Percentiles rank a stretch among this genome's conserved stretches.
phyloP scores from a whole-genome alignment of 2,113 vertebrate genomes.

The Epinephelus cyanopodus region DNA sequence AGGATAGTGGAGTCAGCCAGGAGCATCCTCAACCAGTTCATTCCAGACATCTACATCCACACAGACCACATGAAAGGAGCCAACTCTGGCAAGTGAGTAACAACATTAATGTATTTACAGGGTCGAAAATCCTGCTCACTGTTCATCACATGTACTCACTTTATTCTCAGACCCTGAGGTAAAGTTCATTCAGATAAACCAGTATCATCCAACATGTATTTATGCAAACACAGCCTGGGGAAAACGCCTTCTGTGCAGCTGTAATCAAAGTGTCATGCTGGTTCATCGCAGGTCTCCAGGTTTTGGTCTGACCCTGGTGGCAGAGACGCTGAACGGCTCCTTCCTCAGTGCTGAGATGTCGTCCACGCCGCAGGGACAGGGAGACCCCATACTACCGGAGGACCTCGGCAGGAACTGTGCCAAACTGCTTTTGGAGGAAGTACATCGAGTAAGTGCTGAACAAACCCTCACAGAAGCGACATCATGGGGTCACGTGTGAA shows the following conservation, averaged over 20 bases:
- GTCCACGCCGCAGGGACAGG: slow-evolving; percentile 94
- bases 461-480: neutral
- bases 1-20: slow-evolving; percentile 95
- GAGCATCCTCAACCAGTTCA: slow-evolving; percentile 92
- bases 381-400: slow-evolving; percentile 89
- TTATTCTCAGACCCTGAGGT: neutral
- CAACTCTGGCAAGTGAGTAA: slow-evolving; percentile 94
- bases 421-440: slow-evolving; percentile 93
- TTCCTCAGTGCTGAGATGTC: slow-evolving; percentile 93
- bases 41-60: slow-evolving; percentile 97
- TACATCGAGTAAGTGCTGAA: slow-evolving; percentile 89
- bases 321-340: slow-evolving; percentile 91
- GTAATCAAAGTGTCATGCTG: neutral
- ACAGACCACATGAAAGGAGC: slow-evolving; percentile 97
- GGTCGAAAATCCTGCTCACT: neutral
- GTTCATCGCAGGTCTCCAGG: slow-evolving; percentile 90
- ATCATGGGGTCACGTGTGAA: too few relatives aligned
- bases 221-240: neutral
- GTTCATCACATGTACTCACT: neutral
- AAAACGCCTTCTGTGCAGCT: neutral
- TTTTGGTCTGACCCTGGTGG: slow-evolving; percentile 93
- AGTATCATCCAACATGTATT: neutral
- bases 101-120: neutral
- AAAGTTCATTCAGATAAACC: neutral
- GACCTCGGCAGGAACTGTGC: slow-evolving; percentile 94